phyloP scores from a whole-genome alignment of 2,888 invertebrate genomes.

The Subacronicta megacephala region DNA sequence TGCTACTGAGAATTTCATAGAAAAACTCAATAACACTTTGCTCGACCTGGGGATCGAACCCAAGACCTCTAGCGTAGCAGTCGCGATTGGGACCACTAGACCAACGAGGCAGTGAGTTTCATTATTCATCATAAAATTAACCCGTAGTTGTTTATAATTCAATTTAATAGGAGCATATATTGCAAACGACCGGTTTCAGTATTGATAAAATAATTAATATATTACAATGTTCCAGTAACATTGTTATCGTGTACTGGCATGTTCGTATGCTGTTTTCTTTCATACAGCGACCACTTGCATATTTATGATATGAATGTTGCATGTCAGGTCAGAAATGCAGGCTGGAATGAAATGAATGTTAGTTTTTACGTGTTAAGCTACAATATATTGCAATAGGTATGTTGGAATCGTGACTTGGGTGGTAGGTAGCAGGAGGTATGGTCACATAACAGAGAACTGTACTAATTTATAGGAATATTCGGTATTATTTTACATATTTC shows the following conservation, averaged over 20 bases:
- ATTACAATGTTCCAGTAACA: neutral
- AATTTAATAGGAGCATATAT: constrained; percentile 24
- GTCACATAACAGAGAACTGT: neutral
- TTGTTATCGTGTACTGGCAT: neutral
- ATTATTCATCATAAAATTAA: constrained; percentile 28
- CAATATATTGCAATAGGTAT: constrained; percentile 15
- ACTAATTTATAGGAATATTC: too few species aligned
- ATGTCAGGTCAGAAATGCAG: constrained; percentile 2
- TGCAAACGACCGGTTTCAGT: constrained; percentile 12
- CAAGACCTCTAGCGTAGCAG: too few species aligned
- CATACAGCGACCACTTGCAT: neutral
- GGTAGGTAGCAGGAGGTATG: too few species aligned
- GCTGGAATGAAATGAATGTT: constrained; percentile 35
- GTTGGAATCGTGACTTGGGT: constrained; percentile 21
- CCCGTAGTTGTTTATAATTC: constrained; percentile 23
- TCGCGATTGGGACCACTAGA: too few species aligned
- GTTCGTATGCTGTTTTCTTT: constrained; percentile 1
- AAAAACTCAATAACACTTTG: too few species aligned
- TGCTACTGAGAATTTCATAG: too few species aligned
- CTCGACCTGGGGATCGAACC: too few species aligned
- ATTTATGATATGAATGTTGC: constrained; percentile 9
- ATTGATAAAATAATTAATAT: constrained; percentile 14
- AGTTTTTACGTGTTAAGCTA: constrained; percentile 40
- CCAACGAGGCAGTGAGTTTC: neutral
- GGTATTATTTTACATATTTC: too few species aligned